Evolutionary conservation across 1,140 invertebrate species (phyloP).

Genomic region (Conus betulinus): DNA sequence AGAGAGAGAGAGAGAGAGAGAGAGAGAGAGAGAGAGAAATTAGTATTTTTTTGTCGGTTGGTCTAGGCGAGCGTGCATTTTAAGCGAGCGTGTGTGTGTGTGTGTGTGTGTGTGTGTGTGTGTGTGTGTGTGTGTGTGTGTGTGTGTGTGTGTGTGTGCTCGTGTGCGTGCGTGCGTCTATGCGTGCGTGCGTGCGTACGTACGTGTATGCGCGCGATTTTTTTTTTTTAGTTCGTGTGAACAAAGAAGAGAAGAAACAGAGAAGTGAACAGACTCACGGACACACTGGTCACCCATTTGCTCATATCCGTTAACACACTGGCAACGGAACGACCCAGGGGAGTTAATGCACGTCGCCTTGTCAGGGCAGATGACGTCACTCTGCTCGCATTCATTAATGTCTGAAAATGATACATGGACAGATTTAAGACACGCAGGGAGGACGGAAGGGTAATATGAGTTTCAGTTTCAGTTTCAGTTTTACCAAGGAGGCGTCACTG

Average conservation of each 20-base stretch:
- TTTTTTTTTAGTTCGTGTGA: no score
- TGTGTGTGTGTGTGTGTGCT: no score
- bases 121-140: no score
- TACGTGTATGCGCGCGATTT: no score
- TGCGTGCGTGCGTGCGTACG: not conserved
- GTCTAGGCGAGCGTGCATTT: no score
- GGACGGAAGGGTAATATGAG: not conserved
- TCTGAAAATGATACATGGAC: not conserved
- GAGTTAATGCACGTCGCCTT: not conserved
- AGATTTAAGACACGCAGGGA: not conserved
- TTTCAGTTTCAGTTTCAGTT: not conserved
- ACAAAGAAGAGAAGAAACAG: not conserved
- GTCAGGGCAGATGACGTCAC: not conserved
- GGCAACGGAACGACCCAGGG: not conserved
- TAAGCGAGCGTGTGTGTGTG: no score
- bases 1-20: no score
- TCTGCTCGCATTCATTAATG: not conserved
- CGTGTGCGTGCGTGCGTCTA: no score
- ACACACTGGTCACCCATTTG: not conserved
- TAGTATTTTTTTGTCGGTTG: no score
- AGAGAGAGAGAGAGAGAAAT: no score
- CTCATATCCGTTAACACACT: not conserved
- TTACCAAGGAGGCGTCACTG: no score
- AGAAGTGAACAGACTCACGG: not conserved
- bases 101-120: no score